These are phyloP conservation scores for Clarias laeviceps DNA, from an alignment of 2,797 vertebrate species.

Conservation along the genomic window DNA sequence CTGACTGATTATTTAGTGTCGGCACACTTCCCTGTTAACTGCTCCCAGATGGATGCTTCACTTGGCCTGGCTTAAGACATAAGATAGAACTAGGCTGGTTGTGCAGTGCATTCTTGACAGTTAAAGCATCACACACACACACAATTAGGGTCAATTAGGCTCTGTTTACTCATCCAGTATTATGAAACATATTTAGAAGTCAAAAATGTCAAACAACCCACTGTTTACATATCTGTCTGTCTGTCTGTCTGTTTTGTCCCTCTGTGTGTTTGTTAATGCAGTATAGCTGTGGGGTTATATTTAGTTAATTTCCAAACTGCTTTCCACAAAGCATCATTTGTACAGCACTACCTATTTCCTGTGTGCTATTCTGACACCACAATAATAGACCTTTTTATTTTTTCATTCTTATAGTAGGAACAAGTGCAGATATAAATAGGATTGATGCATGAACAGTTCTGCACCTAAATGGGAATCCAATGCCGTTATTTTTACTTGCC, in stretches of 20 bases:
- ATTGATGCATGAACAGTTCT: background rate
- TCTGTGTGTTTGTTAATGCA: background rate
- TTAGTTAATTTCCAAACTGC: background rate
- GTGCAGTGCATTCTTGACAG: conserved; percentile 19
- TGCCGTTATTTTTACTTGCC: background rate
- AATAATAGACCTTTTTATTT: background rate
- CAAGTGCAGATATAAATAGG: background rate
- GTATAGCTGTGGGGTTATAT: background rate
- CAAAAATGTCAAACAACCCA: background rate
- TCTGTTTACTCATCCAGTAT: background rate
- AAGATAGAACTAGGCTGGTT: background rate
- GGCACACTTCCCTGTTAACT: conserved; percentile 22
- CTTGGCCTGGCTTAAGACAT: conserved; percentile 30
- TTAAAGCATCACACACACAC: conserved; percentile 7
- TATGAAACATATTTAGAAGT: background rate
- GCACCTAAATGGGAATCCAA: background rate
- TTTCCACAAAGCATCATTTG: background rate
- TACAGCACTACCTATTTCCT: background rate
- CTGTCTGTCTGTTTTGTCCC: no score
- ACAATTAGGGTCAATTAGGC: conserved; percentile 3
- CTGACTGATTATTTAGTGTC: conserved; percentile 39
- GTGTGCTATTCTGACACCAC: background rate
- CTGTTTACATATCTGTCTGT: background rate
- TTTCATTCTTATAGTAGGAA: background rate
- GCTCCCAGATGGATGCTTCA: conserved; percentile 29